Conservation (phyloP, 2,888 invertebrate genomes). For the Phalera bucephala region DNA sequence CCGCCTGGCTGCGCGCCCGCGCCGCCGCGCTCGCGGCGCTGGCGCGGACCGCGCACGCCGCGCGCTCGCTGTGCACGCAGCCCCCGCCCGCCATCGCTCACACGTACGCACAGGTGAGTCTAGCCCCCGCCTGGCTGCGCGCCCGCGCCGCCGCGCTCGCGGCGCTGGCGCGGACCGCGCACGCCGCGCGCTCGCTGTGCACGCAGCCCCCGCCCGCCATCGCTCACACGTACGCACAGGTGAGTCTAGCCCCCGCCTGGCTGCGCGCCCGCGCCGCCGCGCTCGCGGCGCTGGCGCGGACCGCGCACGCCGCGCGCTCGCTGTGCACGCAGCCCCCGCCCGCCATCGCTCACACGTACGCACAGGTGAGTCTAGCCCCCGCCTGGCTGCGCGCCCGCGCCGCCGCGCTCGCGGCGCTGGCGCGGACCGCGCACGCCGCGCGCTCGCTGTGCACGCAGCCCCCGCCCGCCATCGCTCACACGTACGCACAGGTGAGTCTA, state of each 20-base stretch:
- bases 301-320: slow-evolving; percentile 85
- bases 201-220: slow-evolving; percentile 97
- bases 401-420: slow-evolving; percentile 81
- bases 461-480: slow-evolving; percentile 94
- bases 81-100: slow-evolving; percentile 97
- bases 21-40: slow-evolving; percentile 84
- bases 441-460: slow-evolving; percentile 93
- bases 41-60: slow-evolving; percentile 76
- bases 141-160: slow-evolving; percentile 88
- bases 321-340: slow-evolving; percentile 96
- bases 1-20: slow-evolving; percentile 88
- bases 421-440: slow-evolving; percentile 81
- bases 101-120: slow-evolving; percentile 84
- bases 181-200: slow-evolving; percentile 89
- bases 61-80: slow-evolving; percentile 91
- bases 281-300: slow-evolving; percentile 59
- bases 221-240: slow-evolving; percentile 87
- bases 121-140: slow-evolving; percentile 90
- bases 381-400: slow-evolving; percentile 88
- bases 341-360: slow-evolving; percentile 90
- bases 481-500: slow-evolving; percentile 83
- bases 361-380: slow-evolving; percentile 89
- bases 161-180: slow-evolving; percentile 51
- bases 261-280: slow-evolving; percentile 88
- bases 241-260: slow-evolving; percentile 90